Evolutionary conservation across 1,140 invertebrate genomes (phyloP).

Genomic region (Brachionus asplanchnoidis): DNA sequence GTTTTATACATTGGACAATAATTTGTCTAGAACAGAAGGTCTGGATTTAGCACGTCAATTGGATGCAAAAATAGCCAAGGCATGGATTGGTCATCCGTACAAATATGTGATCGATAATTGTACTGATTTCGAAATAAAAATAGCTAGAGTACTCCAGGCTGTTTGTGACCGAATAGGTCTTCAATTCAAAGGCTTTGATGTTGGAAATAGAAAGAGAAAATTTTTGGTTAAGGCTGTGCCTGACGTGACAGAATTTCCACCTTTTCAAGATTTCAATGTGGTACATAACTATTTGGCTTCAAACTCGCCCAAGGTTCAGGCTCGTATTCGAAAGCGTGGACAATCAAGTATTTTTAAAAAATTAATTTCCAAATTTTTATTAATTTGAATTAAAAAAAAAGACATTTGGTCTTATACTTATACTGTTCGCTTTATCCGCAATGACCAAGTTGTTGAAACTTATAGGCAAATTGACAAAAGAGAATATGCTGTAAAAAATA

Average conservation of each 20-base stretch:
- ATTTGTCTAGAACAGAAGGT: slow-evolving; percentile 65
- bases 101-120: slow-evolving; percentile 9
- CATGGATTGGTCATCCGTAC: slow-evolving; percentile 95
- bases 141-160: background rate
- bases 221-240: background rate
- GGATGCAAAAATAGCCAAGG: slow-evolving; percentile 71
- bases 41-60: slow-evolving; percentile 76
- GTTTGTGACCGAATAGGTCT: slow-evolving; percentile 18
- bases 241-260: background rate
- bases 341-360: background rate
- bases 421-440: background rate
- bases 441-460: slow-evolving; percentile 19
- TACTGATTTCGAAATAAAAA: slow-evolving; percentile 15
- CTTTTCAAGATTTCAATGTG: slow-evolving; percentile 27
- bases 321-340: slow-evolving; percentile 17
- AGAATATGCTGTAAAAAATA: slow-evolving; percentile 15
- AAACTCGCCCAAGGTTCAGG: background rate
- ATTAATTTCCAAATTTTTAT: background rate
- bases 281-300: slow-evolving; percentile 28
- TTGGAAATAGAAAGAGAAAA: slow-evolving; percentile 15
- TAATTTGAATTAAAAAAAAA: background rate
- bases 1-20: slow-evolving; percentile 81
- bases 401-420: slow-evolving; percentile 31
- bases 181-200: background rate
- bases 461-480: slow-evolving; percentile 4